These are phyloP conservation scores for Ariopsis seemanni DNA, from an alignment of 2,113 vertebrate species.

Conservation along the genomic window DNA sequence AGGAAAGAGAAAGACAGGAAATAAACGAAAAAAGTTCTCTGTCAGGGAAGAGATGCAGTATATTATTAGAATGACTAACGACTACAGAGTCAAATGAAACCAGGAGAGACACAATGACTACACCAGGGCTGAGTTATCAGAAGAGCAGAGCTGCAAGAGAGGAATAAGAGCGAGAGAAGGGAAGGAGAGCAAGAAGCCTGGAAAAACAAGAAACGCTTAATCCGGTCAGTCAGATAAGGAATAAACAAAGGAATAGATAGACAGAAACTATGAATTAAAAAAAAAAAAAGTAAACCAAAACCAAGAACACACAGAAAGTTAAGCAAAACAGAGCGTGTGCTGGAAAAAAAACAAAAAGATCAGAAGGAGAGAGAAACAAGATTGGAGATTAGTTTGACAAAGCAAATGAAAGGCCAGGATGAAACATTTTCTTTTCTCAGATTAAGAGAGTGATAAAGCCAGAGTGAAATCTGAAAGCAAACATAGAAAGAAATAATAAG, in stretches of 20 bases:
- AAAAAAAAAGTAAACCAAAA: conserved; percentile 60
- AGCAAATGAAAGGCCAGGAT: conserved; percentile 59
- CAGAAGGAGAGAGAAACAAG: conserved; percentile 63
- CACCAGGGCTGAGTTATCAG: conserved; percentile 65
- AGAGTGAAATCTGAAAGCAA: conserved; percentile 44
- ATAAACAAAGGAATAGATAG: conserved; percentile 58
- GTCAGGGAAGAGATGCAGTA: conserved; percentile 70
- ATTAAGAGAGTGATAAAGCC: conserved; percentile 51
- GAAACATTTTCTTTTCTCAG: conserved; percentile 41
- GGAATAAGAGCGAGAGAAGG: conserved; percentile 65
- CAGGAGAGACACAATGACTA: conserved; percentile 62
- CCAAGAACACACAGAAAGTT: conserved; percentile 64
- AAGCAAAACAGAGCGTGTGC: conserved; percentile 62
- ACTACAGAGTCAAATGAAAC: conserved; percentile 66
- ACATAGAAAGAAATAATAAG: conserved; percentile 43
- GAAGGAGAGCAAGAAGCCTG: conserved; percentile 67
- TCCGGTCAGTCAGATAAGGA: conserved; percentile 74
- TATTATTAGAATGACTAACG: conserved; percentile 71
- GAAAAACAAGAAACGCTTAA: conserved; percentile 77
- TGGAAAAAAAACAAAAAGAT: conserved; percentile 54
- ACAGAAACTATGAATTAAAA: conserved; percentile 63
- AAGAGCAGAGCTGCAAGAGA: conserved; percentile 75
- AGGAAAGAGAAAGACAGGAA: conserved; percentile 36
- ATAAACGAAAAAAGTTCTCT: conserved; percentile 54
- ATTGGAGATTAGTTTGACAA: conserved; percentile 66